Percentiles rank a stretch among this genome's conserved stretches.
These are phyloP conservation scores for Sogatella furcifera DNA, from an alignment of 1,140 invertebrate species.

Conservation along the genomic window DNA sequence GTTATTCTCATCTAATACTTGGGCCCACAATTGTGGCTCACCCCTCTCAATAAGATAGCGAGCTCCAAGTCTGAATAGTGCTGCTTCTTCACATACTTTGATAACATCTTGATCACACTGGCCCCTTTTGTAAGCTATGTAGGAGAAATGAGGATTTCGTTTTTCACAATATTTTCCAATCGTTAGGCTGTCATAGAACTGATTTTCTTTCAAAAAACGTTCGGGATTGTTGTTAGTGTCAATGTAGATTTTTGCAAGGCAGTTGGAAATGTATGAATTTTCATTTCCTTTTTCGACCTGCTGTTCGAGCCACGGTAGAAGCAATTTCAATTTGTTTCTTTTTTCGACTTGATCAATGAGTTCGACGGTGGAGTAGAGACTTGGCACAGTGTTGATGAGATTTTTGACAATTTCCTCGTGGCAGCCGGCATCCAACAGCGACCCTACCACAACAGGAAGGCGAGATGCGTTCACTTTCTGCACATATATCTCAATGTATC, in stretches of 20 bases:
- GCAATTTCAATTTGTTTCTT: slow-evolving; percentile 86
- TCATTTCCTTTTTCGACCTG: slow-evolving; percentile 90
- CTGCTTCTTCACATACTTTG: slow-evolving; percentile 96
- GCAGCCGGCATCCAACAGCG: slow-evolving; percentile 94
- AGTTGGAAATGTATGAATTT: slow-evolving; percentile 97
- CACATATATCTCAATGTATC: slow-evolving; percentile 99
- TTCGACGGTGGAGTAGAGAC: slow-evolving; percentile 97
- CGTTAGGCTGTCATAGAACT: slow-evolving; percentile 88
- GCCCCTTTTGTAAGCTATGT: slow-evolving; percentile 95
- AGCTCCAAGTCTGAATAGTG: slow-evolving; percentile 94
- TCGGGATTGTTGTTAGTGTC: slow-evolving; percentile 99
- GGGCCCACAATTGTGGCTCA: slow-evolving; percentile 95
- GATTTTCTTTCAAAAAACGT: slow-evolving; percentile 87
- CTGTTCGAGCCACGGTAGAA: slow-evolving; percentile 93
- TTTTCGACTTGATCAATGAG: slow-evolving; percentile 97
- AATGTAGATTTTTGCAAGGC: slow-evolving; percentile 98
- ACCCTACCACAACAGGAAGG: slow-evolving; percentile 95
- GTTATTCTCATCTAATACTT: slow-evolving; percentile 73
- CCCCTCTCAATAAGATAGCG: slow-evolving; percentile 87
- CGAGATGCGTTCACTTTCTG: slow-evolving; percentile 98
- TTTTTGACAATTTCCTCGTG: slow-evolving; percentile 98
- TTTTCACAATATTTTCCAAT: slow-evolving; percentile 99
- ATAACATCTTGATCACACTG: slow-evolving; percentile 95
- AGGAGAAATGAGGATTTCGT: slow-evolving; percentile 94
- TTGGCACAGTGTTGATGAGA: slow-evolving; percentile 89